Conservation (phyloP, 1,140 invertebrate species). For the Drosophila dunni region DNA sequence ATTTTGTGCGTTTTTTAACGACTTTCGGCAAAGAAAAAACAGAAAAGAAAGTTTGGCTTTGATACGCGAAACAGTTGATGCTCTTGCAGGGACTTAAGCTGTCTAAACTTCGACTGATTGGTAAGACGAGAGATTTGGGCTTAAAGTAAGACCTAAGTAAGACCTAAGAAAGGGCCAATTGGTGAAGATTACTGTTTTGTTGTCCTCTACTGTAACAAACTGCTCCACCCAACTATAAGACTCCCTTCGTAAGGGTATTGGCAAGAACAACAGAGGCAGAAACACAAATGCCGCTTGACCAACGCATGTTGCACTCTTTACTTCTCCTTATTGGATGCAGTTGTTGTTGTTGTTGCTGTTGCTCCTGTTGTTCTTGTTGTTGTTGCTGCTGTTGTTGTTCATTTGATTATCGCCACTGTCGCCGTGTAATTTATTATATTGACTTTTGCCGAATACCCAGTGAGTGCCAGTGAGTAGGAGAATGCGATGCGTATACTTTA, state of each 20-base stretch:
- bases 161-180: too few relatives aligned
- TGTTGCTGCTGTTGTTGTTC: slow-evolving; percentile 61
- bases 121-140: too few relatives aligned
- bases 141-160: too few relatives aligned
- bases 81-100: too few relatives aligned
- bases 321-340: slow-evolving; percentile 46
- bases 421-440: slow-evolving; percentile 82
- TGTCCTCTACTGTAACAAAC: too few relatives aligned
- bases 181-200: too few relatives aligned
- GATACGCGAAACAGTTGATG: too few relatives aligned
- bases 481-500: too few relatives aligned
- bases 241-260: too few relatives aligned
- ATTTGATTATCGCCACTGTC: slow-evolving; percentile 82
- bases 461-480: too few relatives aligned
- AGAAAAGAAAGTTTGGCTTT: not conserved
- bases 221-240: too few relatives aligned
- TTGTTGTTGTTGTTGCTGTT: slow-evolving; percentile 34
- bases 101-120: too few relatives aligned
- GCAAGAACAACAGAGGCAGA: slow-evolving; percentile 3
- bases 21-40: slow-evolving; percentile 44
- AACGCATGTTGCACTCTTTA: slow-evolving; percentile 68
- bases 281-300: slow-evolving; percentile 40
- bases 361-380: slow-evolving; percentile 34
- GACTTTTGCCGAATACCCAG: slow-evolving; percentile 47
- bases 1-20: slow-evolving; percentile 74